Evolutionary conservation across 1,140 invertebrate species (phyloP).

Genomic region (Camponotus floridanus): DNA sequence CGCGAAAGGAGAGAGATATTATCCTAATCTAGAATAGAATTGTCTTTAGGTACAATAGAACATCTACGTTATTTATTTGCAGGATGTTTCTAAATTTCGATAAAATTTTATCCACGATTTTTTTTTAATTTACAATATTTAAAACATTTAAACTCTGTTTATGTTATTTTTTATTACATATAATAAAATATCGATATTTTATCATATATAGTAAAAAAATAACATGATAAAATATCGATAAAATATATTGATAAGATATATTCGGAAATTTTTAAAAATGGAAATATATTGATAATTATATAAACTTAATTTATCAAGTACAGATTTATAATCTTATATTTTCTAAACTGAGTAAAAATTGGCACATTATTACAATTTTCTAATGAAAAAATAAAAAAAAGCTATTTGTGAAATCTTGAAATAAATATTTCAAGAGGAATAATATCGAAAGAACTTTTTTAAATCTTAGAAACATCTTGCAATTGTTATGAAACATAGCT

Average conservation of each 20-base stretch:
- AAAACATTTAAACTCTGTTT: background rate
- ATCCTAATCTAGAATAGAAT: constrained; percentile 36
- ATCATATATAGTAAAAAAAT: background rate
- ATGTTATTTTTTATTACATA: background rate
- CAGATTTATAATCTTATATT: too few species aligned
- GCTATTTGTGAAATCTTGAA: background rate
- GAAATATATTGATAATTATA: background rate
- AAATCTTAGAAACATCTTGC: constrained; percentile 44
- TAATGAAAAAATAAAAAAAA: background rate
- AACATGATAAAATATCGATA: background rate
- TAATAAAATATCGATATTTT: background rate
- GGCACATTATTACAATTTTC: background rate
- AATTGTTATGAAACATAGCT: constrained; percentile 22
- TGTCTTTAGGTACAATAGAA: constrained; percentile 31
- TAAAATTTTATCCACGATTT: background rate
- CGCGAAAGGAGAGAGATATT: background rate
- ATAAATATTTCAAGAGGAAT: background rate
- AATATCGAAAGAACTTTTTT: background rate
- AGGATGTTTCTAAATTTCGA: constrained; percentile 29
- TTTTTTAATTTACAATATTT: background rate
- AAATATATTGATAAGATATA: too few species aligned
- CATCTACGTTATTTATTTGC: constrained; percentile 33
- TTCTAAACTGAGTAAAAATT: background rate
- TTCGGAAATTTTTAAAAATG: background rate
- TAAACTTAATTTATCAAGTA: too few species aligned